Conservation (phyloP, 1,140 invertebrate genomes). For the Pseudomyrmex gracilis region DNA sequence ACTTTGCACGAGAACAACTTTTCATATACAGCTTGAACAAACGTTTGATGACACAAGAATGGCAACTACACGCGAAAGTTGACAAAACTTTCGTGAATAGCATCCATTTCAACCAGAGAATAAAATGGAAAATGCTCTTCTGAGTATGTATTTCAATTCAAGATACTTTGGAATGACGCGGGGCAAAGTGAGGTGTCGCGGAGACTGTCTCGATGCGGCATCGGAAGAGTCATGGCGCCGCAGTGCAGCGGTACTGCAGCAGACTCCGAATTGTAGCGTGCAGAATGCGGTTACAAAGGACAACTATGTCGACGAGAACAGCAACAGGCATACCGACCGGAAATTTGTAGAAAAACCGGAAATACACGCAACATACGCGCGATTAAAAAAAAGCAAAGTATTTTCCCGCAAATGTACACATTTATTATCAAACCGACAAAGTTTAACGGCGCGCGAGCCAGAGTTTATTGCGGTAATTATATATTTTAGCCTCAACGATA, state of each 20-base stretch:
- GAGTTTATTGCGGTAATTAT: constrained; percentile 45
- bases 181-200: not conserved
- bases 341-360: constrained; percentile 7
- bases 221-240: constrained; percentile 75
- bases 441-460: not conserved
- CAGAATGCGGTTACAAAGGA: not conserved
- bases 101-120: not conserved
- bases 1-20: too few species aligned
- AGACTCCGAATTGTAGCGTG: constrained; percentile 41
- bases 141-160: not conserved
- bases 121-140: not conserved
- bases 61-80: too few species aligned
- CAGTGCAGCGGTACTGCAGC: constrained; percentile 79
- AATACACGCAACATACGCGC: not conserved
- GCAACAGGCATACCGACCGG: not conserved
- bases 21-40: too few species aligned
- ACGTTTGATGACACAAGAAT: too few species aligned
- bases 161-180: constrained; percentile 13
- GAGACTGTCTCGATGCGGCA: constrained; percentile 64
- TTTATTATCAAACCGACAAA: constrained; percentile 38
- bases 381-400: not conserved
- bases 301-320: constrained; percentile 13
- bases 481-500: constrained; percentile 24
- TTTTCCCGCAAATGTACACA: not conserved
- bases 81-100: not conserved